Base-by-base conservation (phyloP, 2,888 invertebrate species). In the Nycteola revayana region DNA sequence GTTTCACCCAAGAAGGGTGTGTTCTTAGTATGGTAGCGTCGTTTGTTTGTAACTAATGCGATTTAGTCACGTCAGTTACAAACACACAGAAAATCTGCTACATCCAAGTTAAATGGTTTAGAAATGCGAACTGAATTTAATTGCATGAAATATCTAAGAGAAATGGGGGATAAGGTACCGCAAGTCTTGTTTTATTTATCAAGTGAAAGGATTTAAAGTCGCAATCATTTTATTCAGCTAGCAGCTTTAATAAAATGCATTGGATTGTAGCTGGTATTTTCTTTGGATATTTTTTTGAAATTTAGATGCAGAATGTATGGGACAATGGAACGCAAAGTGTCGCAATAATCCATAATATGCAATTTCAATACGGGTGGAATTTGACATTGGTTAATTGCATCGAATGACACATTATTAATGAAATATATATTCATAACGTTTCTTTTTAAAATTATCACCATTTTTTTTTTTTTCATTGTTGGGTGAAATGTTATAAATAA, bases 211-310 rank as follows among this genome's bases (percentile, higher is more conserved):
- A 45, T 55, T 59, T 57, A 50, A 49, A 37, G 49, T 56, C 57
- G 59, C 58, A 57, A 45, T 63, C 58, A 68, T 67, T 73, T 71
- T 73, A 73, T 70, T 66, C 67, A 70, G 58, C 48, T 36, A 35
- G 30, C 21, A 5, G 14, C 14, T 14, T 14, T 14, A 14, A 2
- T 14, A 5, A 5, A 5, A 14, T 14, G 14, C 2, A 14, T 5
- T 14, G 14, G 3, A 14, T 14, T 3, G 14, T 2, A 14, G 5
- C 14, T 5, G 14, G 5, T 14, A 14, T 14, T 14, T 14, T 14
- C 3, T n/a, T n/a, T n/a, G n/a, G n/a, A n/a, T n/a, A n/a, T n/a
- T n/a, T n/a, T n/a, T n/a, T n/a, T n/a, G n/a, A n/a, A n/a, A n/a
- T n/a, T n/a, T n/a, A n/a, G n/a, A n/a, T n/a, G n/a, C n/a, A n/a